phyloP scores from a whole-genome alignment of 2,113 vertebrate genomes.

The Ceyx margarethae region DNA sequence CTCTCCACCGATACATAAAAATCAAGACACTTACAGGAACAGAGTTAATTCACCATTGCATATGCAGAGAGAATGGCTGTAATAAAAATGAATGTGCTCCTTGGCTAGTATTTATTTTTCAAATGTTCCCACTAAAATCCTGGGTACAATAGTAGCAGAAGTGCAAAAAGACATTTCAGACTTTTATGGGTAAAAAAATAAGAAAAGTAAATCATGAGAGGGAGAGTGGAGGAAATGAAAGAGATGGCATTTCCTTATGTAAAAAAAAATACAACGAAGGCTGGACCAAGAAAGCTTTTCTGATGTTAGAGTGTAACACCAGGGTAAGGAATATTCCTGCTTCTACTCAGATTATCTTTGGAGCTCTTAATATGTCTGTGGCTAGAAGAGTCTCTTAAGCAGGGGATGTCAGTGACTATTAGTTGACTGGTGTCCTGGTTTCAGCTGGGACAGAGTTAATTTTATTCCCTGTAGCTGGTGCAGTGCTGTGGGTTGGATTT shows the following conservation, averaged over 20 bases:
- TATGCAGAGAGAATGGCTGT: constrained; percentile 32
- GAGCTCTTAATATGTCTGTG: background rate
- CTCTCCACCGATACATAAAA: constrained; percentile 36
- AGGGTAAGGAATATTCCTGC: background rate
- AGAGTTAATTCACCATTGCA: constrained; percentile 39
- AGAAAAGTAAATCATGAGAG: background rate
- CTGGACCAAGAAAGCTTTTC: background rate
- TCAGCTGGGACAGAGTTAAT: background rate
- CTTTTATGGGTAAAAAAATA: background rate
- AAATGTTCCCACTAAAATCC: constrained; percentile 53
- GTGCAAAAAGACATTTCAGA: constrained; percentile 24
- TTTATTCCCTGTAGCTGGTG: background rate
- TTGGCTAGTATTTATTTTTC: constrained; percentile 60
- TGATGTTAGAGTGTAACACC: background rate
- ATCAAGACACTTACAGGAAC: background rate
- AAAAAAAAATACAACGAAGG: background rate
- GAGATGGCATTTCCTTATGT: background rate
- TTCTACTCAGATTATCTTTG: background rate
- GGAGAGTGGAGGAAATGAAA: background rate
- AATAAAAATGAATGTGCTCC: constrained; percentile 53
- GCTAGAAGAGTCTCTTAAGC: background rate
- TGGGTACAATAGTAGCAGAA: constrained; percentile 8
- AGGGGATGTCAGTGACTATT: background rate
- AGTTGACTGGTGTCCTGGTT: background rate
- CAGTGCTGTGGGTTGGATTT: background rate